These are phyloP conservation scores for Vicugna pacos DNA, from an alignment of 2,113 vertebrate species.

Conservation along the genomic window DNA sequence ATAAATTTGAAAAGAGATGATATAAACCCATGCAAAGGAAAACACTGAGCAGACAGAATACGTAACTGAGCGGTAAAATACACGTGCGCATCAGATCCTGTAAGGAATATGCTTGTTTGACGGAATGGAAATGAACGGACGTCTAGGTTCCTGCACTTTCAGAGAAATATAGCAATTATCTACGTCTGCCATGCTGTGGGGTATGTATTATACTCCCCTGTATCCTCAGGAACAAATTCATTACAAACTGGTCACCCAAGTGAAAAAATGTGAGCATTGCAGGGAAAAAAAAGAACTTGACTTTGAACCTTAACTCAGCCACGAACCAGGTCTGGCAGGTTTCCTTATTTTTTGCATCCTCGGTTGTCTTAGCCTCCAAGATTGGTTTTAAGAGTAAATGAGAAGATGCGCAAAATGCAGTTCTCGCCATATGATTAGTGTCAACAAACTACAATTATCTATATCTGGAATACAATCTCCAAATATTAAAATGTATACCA, in stretches of 20 bases:
- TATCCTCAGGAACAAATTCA: not conserved
- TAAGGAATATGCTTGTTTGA: not conserved
- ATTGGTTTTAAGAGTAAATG: not conserved
- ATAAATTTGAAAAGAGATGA: conserved; percentile 15
- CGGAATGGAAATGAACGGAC: not conserved
- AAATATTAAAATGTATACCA: not conserved
- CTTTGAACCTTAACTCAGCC: not conserved
- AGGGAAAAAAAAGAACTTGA: not conserved
- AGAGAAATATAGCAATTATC: not conserved
- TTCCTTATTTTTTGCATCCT: not conserved
- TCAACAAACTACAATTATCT: not conserved
- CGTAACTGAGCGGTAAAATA: not conserved
- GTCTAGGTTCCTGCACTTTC: not conserved
- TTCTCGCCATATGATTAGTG: not conserved
- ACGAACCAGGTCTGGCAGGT: not conserved
- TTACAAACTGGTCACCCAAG: not conserved
- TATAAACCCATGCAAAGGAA: not conserved
- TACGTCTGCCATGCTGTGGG: not conserved
- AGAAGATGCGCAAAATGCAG: not conserved
- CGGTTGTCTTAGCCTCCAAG: not conserved
- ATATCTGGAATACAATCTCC: not conserved
- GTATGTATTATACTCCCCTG: not conserved
- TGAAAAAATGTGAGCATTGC: not conserved
- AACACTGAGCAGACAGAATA: not conserved
- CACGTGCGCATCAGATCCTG: not conserved